Percentiles rank a stretch among this genome's conserved stretches.
Conservation (phyloP, 2,113 vertebrate genomes). For the Machaerirhynchus nigripectus region DNA sequence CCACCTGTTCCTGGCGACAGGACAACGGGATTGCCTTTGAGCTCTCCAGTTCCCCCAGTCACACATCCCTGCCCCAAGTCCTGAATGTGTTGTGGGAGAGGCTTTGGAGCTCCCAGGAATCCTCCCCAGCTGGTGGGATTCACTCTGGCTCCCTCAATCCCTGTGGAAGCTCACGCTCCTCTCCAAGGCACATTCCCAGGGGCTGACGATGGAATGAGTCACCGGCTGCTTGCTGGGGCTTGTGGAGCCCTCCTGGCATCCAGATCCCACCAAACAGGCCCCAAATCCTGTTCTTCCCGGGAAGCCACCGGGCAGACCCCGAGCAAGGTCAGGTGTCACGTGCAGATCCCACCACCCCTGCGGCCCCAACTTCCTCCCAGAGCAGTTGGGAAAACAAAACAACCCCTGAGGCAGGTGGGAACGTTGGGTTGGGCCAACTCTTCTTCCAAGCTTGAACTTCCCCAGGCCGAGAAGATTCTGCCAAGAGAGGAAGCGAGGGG, state of each 20-base stretch:
- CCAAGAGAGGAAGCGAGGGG: not conserved
- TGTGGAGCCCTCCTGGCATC: constrained; percentile 14
- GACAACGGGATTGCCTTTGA: not conserved
- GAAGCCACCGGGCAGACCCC: rapidly evolving
- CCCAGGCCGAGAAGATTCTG: not conserved
- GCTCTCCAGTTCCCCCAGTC: not conserved
- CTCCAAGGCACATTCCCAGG: not conserved
- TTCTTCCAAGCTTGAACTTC: not conserved
- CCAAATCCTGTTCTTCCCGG: not conserved
- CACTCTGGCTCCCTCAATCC: not conserved
- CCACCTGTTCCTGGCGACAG: not conserved
- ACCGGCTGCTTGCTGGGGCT: constrained; percentile 10
- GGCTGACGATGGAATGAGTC: constrained; percentile 38
- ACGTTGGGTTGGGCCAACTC: not conserved
- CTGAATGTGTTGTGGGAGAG: not conserved
- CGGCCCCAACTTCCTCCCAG: not conserved
- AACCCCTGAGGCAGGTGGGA: not conserved
- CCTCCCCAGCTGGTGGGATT: not conserved
- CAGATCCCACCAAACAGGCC: not conserved
- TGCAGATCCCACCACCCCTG: not conserved
- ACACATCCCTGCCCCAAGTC: rapidly evolving
- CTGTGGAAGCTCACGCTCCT: not conserved
- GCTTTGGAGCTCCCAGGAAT: not conserved
- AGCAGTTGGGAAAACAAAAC: not conserved
- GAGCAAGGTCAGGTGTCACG: not conserved